Conservation (phyloP, 2,113 vertebrate genomes). For the Etheostoma spectabile region DNA sequence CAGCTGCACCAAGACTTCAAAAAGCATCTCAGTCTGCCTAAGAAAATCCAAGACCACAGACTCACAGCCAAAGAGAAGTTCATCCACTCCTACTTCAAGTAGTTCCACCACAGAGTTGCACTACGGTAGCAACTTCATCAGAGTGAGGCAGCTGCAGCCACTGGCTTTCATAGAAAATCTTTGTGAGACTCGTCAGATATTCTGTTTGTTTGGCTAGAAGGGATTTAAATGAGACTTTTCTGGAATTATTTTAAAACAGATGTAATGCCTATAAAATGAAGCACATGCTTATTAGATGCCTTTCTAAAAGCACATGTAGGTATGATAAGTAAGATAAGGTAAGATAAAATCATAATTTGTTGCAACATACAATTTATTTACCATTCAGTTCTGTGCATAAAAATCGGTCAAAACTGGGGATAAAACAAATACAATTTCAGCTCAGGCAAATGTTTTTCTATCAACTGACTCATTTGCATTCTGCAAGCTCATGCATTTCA, state of each 20-base stretch:
- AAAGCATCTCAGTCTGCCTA: conserved; percentile 46
- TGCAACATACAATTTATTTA: conserved; percentile 41
- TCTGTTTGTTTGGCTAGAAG: conserved; percentile 31
- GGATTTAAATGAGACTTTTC: conserved; percentile 31
- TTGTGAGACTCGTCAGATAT: conserved; percentile 23
- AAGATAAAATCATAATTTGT: conserved; percentile 48
- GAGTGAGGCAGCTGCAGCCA: conserved; percentile 15
- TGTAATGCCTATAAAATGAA: conserved; percentile 30
- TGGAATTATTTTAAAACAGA: neutral
- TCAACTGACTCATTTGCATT: conserved; percentile 71
- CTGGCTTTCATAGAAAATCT: conserved; percentile 19
- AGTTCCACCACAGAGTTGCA: conserved; percentile 25
- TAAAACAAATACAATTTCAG: conserved; percentile 61
- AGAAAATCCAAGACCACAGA: conserved; percentile 46
- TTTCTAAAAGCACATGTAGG: conserved; percentile 18
- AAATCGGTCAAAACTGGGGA: conserved; percentile 44
- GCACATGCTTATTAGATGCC: conserved; percentile 23
- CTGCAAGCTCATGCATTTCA: conserved; percentile 69
- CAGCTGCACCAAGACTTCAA: conserved; percentile 57
- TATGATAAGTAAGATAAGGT: neutral
- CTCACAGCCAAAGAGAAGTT: conserved; percentile 43
- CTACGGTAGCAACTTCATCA: conserved; percentile 25
- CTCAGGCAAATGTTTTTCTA: conserved; percentile 60
- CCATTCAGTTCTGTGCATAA: conserved; percentile 25
- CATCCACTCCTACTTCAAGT: conserved; percentile 43